Base-by-base conservation (phyloP, 2,113 vertebrate genomes). In the Pantherophis guttatus region DNA sequence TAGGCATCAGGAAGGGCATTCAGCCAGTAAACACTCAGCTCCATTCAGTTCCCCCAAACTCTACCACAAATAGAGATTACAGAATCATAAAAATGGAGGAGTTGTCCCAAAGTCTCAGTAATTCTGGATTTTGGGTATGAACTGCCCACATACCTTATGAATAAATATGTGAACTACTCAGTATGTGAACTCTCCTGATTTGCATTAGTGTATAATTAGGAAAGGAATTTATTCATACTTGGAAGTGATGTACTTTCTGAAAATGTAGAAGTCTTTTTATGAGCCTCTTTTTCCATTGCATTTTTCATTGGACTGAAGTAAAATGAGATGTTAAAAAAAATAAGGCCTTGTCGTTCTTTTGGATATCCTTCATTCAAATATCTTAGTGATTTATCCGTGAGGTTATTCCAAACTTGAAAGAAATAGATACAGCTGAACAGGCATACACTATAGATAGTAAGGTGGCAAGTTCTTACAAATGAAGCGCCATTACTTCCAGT, bases 341-440 rank as follows among this genome's bases (percentile, higher is more conserved):
- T 23, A 23, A 88, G 24, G 12, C 4, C 29, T 91, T 8, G 8
- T 9, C 3, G 1, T 87, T 81, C 65, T 58, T 48, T 24, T 81
- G 15, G n/a, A 54, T 10, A 24, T 50, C 50, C 24, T 17, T 3
- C 53, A 89, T 85, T 81, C 58, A 81, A 44, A 88, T 54, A 75
- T 88, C 62, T 75, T 81, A 21, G 39, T 50, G 48, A 55, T 92
- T 92, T 44, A n/a, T 57, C 57, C 44, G 58, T 53, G 29, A 21
- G 33, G 15, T n/a, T 87, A 33, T 89, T 92, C 92, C 75, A 87
- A 23, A 88, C 58, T 70, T 53, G 48, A 88, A 89, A 87, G 91
- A 92, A 53, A 87, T 65, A 21, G 53, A 1, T 7, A 33, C 62
- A 59, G 86, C 57, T 58, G 53, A 39, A 29, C 53, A 89, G 87